phyloP scores from a whole-genome alignment of 2,888 invertebrate genomes.

The Anagyrus pseudococci region DNA sequence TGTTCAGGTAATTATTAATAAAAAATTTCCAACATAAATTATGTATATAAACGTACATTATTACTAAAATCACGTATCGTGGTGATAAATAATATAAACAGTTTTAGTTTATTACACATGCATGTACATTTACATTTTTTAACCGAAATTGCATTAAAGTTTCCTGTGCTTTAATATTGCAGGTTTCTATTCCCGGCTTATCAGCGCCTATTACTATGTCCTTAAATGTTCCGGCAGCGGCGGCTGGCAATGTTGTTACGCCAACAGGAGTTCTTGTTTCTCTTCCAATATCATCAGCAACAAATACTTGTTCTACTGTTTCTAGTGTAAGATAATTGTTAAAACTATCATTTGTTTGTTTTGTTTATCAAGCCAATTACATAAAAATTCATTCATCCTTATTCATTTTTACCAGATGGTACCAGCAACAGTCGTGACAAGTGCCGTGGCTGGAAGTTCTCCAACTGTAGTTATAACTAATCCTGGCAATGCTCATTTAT shows the following conservation, averaged over 20 bases:
- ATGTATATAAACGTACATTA: too few species aligned
- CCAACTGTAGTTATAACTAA: slow-evolving; percentile 61
- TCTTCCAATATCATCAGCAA: slow-evolving; percentile 66
- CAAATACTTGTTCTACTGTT: slow-evolving; percentile 58
- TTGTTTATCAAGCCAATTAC: background rate
- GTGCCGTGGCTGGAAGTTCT: slow-evolving; percentile 56
- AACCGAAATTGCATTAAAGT: too few species aligned
- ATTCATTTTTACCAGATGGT: slow-evolving; percentile 55
- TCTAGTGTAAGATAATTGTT: slow-evolving; percentile 54
- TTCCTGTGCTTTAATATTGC: background rate
- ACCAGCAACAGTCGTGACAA: slow-evolving; percentile 57
- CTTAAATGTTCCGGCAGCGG: slow-evolving; percentile 74
- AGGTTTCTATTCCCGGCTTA: slow-evolving; percentile 82
- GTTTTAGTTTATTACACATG: too few species aligned
- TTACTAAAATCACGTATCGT: too few species aligned
- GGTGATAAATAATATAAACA: too few species aligned
- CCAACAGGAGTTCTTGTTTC: slow-evolving; percentile 72
- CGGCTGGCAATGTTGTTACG: slow-evolving; percentile 58
- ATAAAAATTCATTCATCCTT: background rate
- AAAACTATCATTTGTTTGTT: slow-evolving; percentile 9
- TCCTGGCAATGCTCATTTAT: slow-evolving; percentile 61
- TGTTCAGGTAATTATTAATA: slow-evolving; percentile 66
- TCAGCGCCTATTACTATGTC: slow-evolving; percentile 86
- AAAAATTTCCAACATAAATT: too few species aligned
- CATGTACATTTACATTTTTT: too few species aligned